Percentiles rank a stretch among this genome's conserved stretches.
phyloP scores from a whole-genome alignment of 1,140 invertebrate genomes.

The Meloidogyne hapla region DNA sequence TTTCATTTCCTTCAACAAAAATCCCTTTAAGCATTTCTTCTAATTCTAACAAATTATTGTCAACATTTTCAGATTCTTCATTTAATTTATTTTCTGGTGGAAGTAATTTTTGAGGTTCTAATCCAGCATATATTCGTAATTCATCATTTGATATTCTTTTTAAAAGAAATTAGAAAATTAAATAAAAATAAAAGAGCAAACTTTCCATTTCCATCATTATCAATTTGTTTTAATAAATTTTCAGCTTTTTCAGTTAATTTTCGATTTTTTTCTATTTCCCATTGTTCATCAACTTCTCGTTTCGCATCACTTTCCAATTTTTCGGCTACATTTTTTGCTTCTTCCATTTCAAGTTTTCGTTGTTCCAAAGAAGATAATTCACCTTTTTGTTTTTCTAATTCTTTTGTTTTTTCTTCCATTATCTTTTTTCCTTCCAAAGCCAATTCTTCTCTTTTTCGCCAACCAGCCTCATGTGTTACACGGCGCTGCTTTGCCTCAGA shows the following conservation, averaged over 20 bases:
- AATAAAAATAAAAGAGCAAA: neutral
- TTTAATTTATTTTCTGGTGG: constrained; percentile 63
- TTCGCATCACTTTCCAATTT: constrained; percentile 70
- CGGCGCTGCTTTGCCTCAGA: constrained; percentile 62
- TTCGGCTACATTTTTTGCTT: constrained; percentile 71
- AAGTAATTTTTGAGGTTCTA: neutral
- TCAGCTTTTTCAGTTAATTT: constrained; percentile 3
- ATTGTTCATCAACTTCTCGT: constrained; percentile 64
- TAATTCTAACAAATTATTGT: neutral
- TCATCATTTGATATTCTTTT: constrained; percentile 7
- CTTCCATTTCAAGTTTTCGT: constrained; percentile 69
- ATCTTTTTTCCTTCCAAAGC: constrained; percentile 71
- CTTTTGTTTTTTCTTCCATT: constrained; percentile 52
- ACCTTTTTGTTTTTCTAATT: constrained; percentile 43
- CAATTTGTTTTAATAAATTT: constrained; percentile 19
- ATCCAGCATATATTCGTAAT: neutral
- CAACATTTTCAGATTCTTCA: neutral
- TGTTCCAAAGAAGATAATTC: constrained; percentile 56
- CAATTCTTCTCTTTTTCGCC: constrained; percentile 76
- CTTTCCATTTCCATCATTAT: constrained; percentile 48
- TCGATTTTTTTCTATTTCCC: constrained; percentile 47
- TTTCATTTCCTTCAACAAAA: constrained; percentile 4
- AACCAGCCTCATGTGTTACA: constrained; percentile 71
- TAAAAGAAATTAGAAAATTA: neutral
- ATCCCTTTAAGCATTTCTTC: constrained; percentile 1